Conservation (phyloP, 92 coral and sea anemone species). For the Isaurus tuberculatus region DNA sequence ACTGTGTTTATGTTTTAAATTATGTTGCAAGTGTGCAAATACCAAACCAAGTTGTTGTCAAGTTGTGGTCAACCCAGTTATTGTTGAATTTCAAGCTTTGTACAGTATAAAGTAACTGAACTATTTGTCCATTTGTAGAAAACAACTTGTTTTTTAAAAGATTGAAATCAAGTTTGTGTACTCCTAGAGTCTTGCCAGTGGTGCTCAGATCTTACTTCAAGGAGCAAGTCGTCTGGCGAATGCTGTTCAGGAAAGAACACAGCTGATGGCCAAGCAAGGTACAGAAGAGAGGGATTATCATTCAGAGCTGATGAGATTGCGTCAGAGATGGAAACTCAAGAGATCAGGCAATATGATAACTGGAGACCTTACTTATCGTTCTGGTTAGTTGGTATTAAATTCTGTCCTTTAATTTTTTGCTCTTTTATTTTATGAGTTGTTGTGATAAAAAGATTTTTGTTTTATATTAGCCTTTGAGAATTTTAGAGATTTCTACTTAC, state of each 20-base stretch:
- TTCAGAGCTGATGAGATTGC: slow-evolving; percentile 87
- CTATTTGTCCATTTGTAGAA: too few relatives aligned
- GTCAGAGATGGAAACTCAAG: slow-evolving; percentile 92
- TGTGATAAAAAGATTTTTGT: too few relatives aligned
- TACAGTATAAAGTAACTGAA: too few relatives aligned
- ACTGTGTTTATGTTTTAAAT: too few relatives aligned
- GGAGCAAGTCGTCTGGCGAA: slow-evolving; percentile 91
- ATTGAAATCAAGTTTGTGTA: too few relatives aligned
- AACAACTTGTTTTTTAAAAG: too few relatives aligned
- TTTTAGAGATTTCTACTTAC: background rate
- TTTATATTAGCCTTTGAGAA: too few relatives aligned
- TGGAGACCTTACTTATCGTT: slow-evolving; percentile 94
- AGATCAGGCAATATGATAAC: slow-evolving; percentile 84
- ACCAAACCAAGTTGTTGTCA: too few relatives aligned
- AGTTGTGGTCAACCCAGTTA: too few relatives aligned
- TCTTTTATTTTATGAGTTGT: too few relatives aligned
- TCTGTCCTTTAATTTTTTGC: background rate
- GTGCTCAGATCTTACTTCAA: slow-evolving; percentile 86
- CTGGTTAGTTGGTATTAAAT: slow-evolving; percentile 63
- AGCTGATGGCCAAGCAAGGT: slow-evolving; percentile 59
- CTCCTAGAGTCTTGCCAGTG: slow-evolving; percentile 78
- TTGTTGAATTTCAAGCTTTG: too few relatives aligned
- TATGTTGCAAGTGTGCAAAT: too few relatives aligned
- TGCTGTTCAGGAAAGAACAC: slow-evolving; percentile 86
- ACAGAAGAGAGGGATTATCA: slow-evolving; percentile 77